These are phyloP conservation scores for Lasioglossum baleicum DNA, from an alignment of 1,140 invertebrate genomes.

Conservation along the genomic window DNA sequence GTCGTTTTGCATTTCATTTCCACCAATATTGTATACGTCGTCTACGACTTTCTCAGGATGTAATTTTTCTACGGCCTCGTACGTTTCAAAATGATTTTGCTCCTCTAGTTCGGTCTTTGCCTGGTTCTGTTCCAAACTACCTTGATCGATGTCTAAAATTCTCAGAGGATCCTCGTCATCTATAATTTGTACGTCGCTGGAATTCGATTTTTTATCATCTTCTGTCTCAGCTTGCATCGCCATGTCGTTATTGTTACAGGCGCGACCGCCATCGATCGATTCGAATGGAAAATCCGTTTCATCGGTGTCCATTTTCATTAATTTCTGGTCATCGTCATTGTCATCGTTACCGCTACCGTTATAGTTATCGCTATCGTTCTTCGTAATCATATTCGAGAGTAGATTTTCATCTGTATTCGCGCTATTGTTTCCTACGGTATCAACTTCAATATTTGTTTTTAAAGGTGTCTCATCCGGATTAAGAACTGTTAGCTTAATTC, in stretches of 20 bases:
- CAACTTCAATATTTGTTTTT: conserved; percentile 22
- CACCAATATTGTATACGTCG: conserved; percentile 33
- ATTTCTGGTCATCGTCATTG: conserved; percentile 61
- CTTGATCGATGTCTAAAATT: conserved; percentile 60
- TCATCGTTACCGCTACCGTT: not conserved
- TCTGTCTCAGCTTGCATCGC: conserved; percentile 67
- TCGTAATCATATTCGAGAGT: conserved; percentile 44
- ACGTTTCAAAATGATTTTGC: conserved; percentile 30
- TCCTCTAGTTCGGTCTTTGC: conserved; percentile 53
- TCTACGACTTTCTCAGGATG: conserved; percentile 45
- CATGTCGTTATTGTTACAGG: conserved; percentile 49
- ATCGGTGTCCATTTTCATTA: conserved; percentile 71
- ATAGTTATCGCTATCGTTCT: conserved; percentile 61
- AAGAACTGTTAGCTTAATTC: conserved; percentile 57
- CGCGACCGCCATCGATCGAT: conserved; percentile 58
- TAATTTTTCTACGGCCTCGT: conserved; percentile 51
- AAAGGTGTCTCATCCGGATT: conserved; percentile 28
- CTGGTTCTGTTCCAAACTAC: conserved; percentile 46
- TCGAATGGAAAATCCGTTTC: conserved; percentile 52
- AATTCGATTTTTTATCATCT: conserved; percentile 73
- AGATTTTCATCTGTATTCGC: conserved; percentile 65
- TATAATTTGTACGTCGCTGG: conserved; percentile 72
- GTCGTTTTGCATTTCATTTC: conserved; percentile 47
- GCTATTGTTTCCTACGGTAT: conserved; percentile 55
- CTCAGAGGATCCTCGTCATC: conserved; percentile 72